Percentiles rank a stretch among this genome's conserved stretches.
phyloP scores from a whole-genome alignment of 2,113 vertebrate species.

The Myiagra hebetior region DNA sequence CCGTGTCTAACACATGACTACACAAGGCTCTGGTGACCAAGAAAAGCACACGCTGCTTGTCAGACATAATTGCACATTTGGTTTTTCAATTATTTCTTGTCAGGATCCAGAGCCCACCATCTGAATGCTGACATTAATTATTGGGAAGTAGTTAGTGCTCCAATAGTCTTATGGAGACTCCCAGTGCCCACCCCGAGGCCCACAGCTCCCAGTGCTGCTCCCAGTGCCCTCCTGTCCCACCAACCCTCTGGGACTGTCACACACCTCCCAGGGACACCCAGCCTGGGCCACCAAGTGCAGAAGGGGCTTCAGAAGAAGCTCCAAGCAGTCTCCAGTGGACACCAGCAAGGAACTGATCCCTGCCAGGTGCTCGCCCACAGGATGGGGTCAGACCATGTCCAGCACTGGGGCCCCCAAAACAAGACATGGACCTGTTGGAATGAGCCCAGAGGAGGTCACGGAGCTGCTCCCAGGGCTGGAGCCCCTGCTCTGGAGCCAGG shows the following conservation, averaged over 20 bases:
- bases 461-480: neutral
- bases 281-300: neutral
- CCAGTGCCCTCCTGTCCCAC: neutral
- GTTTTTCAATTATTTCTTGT: conserved; percentile 53
- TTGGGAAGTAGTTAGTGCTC: neutral
- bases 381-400: neutral
- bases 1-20: conserved; percentile 47
- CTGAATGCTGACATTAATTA: conserved; percentile 42
- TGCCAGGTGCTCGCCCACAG: neutral
- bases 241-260: neutral
- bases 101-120: conserved; percentile 47
- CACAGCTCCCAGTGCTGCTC: neutral
- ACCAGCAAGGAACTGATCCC: neutral
- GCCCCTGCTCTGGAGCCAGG: neutral
- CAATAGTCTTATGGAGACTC: neutral
- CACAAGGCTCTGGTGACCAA: conserved; percentile 53
- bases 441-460: fast-evolving
- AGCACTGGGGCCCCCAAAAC: neutral
- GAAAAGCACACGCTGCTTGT: conserved; percentile 55
- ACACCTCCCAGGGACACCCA: neutral
- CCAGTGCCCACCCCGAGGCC: neutral
- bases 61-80: conserved; percentile 59
- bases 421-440: neutral
- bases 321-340: neutral
- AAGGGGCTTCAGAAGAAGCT: neutral